Conservation (phyloP, 2,113 vertebrate species). For the Amazona vittata region DNA sequence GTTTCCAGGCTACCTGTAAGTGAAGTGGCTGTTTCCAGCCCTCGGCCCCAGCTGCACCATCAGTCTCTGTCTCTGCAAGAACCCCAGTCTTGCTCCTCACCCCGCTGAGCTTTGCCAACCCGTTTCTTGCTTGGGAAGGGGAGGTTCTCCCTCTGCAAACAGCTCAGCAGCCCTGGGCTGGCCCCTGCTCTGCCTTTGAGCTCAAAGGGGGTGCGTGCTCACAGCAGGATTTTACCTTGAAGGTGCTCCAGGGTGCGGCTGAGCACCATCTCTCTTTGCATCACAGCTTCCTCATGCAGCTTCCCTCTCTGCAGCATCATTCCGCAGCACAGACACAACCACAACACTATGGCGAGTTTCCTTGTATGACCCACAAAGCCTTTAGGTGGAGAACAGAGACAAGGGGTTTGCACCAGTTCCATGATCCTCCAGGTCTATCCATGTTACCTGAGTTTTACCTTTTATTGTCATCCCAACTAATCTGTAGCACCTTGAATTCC, state of each 20-base stretch:
- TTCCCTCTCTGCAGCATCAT: not conserved
- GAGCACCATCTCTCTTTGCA: not conserved
- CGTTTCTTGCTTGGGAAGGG: not conserved
- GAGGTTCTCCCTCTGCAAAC: not conserved
- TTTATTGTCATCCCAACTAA: not conserved
- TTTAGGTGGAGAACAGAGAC: not conserved
- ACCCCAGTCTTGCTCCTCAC: not conserved
- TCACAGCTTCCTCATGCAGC: not conserved
- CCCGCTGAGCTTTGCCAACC: not conserved
- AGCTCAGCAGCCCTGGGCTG: not conserved
- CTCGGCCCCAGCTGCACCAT: not conserved
- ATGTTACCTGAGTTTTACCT: rapidly evolving
- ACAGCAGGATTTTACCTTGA: not conserved
- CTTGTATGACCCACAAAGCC: not conserved
- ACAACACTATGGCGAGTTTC: not conserved
- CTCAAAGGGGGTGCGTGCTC: not conserved
- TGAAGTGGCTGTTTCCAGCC: not conserved
- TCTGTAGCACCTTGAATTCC: not conserved
- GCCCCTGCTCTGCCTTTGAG: not conserved
- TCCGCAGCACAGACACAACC: not conserved
- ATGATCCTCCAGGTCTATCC: not conserved
- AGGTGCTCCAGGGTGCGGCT: not conserved
- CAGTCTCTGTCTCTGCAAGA: not conserved
- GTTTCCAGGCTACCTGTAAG: not conserved
- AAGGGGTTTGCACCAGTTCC: not conserved